phyloP scores from a whole-genome alignment of 2,797 vertebrate species.

The Pseudomugil tenellus region DNA sequence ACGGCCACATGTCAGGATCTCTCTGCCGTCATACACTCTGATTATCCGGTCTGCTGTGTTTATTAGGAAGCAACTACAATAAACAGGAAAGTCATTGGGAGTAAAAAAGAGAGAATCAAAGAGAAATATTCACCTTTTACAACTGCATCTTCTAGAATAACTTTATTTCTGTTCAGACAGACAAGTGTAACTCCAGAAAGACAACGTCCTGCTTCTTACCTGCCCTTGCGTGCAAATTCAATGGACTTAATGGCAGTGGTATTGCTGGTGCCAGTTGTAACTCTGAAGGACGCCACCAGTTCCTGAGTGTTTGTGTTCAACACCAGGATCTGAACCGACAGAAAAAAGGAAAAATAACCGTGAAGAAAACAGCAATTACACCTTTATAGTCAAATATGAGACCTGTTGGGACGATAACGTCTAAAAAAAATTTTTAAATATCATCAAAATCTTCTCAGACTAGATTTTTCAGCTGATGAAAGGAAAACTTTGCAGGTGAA shows the following conservation, averaged over 20 bases:
- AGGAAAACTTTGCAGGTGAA: too few species aligned
- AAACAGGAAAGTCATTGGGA: background rate
- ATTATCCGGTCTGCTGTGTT: conserved; percentile 98
- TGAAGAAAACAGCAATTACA: background rate
- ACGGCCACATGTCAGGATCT: conserved; percentile 94
- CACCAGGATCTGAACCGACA: conserved; percentile 89
- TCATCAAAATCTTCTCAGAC: too few species aligned
- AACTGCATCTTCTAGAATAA: too few species aligned
- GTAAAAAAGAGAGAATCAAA: background rate
- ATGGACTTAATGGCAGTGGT: conserved; percentile 99
- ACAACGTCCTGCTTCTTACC: too few species aligned
- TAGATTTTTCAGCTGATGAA: too few species aligned
- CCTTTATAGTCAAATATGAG: background rate
- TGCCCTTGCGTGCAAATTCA: conserved; percentile 97
- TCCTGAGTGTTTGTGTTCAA: conserved; percentile 96
- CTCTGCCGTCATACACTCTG: conserved; percentile 94
- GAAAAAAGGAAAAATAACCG: background rate
- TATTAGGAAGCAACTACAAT: conserved; percentile 95
- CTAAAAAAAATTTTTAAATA: too few species aligned
- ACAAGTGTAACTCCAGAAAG: background rate
- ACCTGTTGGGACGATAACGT: background rate
- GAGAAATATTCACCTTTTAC: background rate
- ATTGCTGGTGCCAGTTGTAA: conserved; percentile 99
- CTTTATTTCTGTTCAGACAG: background rate
- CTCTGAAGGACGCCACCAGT: conserved; percentile 96